Evolutionary conservation across 2,113 vertebrate genomes (phyloP), one percentile per base, ranked within the genome.

Genomic region (Fregata magnificens): DNA sequence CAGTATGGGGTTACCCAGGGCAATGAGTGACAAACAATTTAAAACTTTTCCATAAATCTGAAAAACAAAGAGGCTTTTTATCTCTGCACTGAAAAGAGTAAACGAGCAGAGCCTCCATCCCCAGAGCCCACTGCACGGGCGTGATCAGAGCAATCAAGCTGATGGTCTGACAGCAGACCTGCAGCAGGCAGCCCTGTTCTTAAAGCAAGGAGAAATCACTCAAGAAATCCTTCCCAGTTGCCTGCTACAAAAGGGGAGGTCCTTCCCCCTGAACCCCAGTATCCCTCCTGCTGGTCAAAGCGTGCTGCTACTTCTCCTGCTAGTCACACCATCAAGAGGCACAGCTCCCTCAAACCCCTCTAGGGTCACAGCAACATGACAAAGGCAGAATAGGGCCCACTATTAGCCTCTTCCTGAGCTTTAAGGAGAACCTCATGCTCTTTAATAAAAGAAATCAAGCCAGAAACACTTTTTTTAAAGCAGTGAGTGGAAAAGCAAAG

Each of bases 21-120:
- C 65, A 90, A 71, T 82, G 38, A 6, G 56, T 2, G 15, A 88
- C 85, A 92, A 89, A 93, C 59, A 77, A 81, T 45, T 81, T 94
- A 82, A 95, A 96, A 97, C 55, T 93, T 95, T 89, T 95, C 82
- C 82, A 94, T 83, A 78, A 96, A 95, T 94, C 91, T 87, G 76
- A 94, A 95, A 95, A 94, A 93, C 91, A 95, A 95, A 95, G 85
- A 83, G 42, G 44, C 53, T 88, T 95, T 96, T 82, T 86, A 83
- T 96, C 82, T 82, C 67, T 25, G n/a, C 40, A 11, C 45, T 94
- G 71, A 95, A 95, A 91, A 78, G 78, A 85, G 42, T 73, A 72
- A 92, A 83, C 2, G 18, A 67, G 85, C 71, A 80, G 78, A 92
- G 82, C 52, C 90, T 86, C 69, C 78, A 61, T 52, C 90, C 65